These are phyloP conservation scores for Acrossocheilus wenchowensis DNA, from an alignment of 2,797 vertebrate species.

Conservation along the genomic window DNA sequence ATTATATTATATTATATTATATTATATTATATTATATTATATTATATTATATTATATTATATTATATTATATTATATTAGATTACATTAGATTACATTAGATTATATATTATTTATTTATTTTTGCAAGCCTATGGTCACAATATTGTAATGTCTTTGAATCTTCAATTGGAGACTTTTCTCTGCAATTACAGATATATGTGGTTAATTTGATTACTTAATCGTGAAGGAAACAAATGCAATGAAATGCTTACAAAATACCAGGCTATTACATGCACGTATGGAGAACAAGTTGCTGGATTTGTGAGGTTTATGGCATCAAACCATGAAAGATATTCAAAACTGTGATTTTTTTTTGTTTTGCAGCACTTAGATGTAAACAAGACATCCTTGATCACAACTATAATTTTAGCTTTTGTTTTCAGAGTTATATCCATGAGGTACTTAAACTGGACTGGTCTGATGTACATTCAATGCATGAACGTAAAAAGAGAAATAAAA, in stretches of 20 bases:
- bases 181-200: not conserved
- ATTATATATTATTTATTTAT: no score
- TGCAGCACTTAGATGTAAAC: not conserved
- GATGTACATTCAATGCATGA: not conserved
- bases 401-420: conserved; percentile 6
- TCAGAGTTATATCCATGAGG: not conserved
- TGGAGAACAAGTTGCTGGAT: not conserved
- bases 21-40: no score
- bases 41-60: no score
- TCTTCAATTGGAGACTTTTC: not conserved
- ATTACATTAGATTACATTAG: no score
- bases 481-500: conserved; percentile 1
- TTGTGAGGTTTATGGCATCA: not conserved
- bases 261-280: not conserved
- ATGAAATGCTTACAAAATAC: not conserved
- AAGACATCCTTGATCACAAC: not conserved
- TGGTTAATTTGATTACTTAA: not conserved
- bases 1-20: no score
- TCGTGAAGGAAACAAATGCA: not conserved
- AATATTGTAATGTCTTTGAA: not conserved
- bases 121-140: not conserved
- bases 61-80: no score
- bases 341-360: not conserved
- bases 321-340: not conserved
- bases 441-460: not conserved